Evolutionary conservation across 2,888 invertebrate species (phyloP), one percentile per base, ranked within the genome.

Genomic region (Callyntrura sp.): DNA sequence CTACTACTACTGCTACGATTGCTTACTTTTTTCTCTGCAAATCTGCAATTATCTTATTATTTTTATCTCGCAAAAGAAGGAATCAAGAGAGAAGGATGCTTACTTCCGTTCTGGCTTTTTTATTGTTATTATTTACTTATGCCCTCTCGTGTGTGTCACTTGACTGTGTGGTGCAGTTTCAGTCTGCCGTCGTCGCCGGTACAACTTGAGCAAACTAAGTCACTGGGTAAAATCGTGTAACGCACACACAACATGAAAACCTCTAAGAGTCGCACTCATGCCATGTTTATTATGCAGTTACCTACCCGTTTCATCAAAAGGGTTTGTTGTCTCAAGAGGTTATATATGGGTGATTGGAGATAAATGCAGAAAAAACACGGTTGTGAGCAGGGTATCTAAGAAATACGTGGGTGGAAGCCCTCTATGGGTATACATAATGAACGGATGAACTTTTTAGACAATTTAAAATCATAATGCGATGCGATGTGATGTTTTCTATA

Each of bases 181-280:
- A n/a, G n/a, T n/a, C n/a, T n/a, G n/a, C n/a, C n/a, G n/a, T n/a
- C n/a, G n/a, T n/a, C n/a, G n/a, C n/a, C n/a, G n/a, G n/a, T n/a
- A n/a, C n/a, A n/a, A 4, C 35, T 78, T 51, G 51, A 68, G 35
- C 25, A 68, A 83, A 83, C 68, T 68, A 83, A 83, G 83, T 83
- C 68, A 68, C 12, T 68, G 68, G 83, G 82, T 82, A 82, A 48
- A 35, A n/a, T 25, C 62, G 20, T 60, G 17, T 62, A 57, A 8
- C 20, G 11, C 12, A 57, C 17, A 17, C 11, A 17, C 62, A 25
- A n/a, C n/a, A n/a, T n/a, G n/a, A n/a, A n/a, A n/a, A n/a, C n/a
- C n/a, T n/a, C n/a, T n/a, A n/a, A n/a, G n/a, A n/a, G n/a, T n/a
- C n/a, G n/a, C n/a, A n/a, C n/a, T n/a, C n/a, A n/a, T n/a, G n/a